These are phyloP conservation scores for Nasonia giraulti DNA, from an alignment of 1,140 invertebrate species.

Conservation along the genomic window DNA sequence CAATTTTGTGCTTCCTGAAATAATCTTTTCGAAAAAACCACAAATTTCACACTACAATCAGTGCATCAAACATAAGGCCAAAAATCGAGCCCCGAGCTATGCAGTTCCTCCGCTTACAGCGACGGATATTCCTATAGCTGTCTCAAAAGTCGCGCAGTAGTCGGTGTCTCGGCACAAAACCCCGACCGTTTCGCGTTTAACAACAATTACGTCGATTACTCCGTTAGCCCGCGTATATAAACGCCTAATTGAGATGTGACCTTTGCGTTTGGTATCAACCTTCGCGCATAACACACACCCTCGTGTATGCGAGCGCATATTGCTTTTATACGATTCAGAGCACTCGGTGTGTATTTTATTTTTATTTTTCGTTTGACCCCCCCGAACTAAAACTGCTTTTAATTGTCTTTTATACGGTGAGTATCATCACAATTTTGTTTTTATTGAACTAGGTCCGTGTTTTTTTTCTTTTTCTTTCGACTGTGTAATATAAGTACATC, in stretches of 20 bases:
- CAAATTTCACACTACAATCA: no score
- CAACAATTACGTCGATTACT: constrained; percentile 15
- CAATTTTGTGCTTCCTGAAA: no score
- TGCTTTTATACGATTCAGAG: not conserved
- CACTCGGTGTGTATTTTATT: not conserved
- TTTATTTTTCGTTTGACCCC: not conserved
- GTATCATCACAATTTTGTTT: not conserved
- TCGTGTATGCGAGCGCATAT: not conserved
- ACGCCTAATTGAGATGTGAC: not conserved
- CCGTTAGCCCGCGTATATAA: not conserved
- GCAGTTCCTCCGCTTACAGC: not conserved
- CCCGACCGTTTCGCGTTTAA: not conserved
- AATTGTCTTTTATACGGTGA: not conserved
- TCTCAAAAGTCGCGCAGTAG: not conserved
- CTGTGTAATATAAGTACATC: not conserved
- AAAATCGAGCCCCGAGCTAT: not conserved
- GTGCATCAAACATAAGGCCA: not conserved
- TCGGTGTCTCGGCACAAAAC: not conserved
- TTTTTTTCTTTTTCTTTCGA: not conserved
- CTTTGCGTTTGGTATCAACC: not conserved
- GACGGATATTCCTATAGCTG: not conserved
- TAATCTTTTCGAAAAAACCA: no score
- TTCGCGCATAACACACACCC: not conserved
- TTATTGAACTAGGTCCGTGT: not conserved
- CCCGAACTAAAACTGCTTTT: not conserved